Conservation (phyloP, 1,140 invertebrate species). For the Drosophila bocki region DNA sequence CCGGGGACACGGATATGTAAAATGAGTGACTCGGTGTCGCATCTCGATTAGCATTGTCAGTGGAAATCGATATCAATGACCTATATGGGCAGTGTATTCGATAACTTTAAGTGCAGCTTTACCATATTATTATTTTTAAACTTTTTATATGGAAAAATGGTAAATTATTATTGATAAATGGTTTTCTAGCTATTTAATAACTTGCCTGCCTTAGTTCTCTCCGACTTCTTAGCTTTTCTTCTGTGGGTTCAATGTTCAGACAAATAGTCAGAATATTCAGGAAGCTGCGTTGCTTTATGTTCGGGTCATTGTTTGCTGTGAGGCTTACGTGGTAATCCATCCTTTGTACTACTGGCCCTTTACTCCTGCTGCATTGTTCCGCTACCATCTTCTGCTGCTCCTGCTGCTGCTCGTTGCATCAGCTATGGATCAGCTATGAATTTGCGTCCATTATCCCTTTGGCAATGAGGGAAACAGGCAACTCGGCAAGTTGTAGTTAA, state of each 20-base stretch:
- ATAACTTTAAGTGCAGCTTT: neutral
- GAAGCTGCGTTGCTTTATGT: neutral
- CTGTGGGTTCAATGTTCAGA: neutral
- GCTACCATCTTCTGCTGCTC: neutral
- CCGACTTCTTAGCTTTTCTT: neutral
- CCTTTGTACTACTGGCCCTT: neutral
- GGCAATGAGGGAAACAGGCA: constrained; percentile 26
- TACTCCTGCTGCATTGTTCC: neutral
- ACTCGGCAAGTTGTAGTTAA: constrained; percentile 41
- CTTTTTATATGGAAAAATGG: no score
- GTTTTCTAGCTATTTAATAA: neutral
- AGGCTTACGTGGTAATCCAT: constrained; percentile 10
- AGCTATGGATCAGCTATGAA: constrained; percentile 17
- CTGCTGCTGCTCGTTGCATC: no score
- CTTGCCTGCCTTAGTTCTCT: neutral
- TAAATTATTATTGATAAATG: no score
- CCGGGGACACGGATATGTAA: neutral
- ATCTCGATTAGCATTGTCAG: neutral
- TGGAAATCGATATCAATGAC: constrained; percentile 2
- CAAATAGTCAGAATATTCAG: neutral
- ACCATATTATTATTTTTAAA: no score
- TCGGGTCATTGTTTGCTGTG: constrained; percentile 10
- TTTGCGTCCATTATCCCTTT: constrained; percentile 35
- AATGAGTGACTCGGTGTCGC: neutral
- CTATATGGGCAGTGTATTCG: neutral